These are phyloP conservation scores for Eubasilissa splendida DNA, from an alignment of 2,888 invertebrate species.

Conservation along the genomic window DNA sequence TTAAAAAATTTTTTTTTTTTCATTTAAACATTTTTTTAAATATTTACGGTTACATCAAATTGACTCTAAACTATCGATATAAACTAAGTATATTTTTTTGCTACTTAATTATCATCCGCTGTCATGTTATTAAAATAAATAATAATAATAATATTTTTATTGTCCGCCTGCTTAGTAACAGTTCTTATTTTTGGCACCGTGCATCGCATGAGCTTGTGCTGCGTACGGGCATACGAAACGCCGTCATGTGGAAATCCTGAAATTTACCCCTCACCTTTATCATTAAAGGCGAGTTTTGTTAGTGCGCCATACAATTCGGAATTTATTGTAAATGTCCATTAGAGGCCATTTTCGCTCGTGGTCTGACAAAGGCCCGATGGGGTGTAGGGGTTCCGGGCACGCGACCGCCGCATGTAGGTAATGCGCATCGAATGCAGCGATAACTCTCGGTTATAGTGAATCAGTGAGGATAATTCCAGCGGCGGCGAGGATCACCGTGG, in stretches of 20 bases:
- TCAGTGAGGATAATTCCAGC: conserved; percentile 26
- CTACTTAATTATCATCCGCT: too few relatives aligned
- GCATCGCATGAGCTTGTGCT: too few relatives aligned
- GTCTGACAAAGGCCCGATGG: conserved; percentile 18
- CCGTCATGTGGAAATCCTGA: conserved; percentile 25
- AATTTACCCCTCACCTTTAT: conserved; percentile 33
- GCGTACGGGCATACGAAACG: background rate
- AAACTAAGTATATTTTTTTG: too few relatives aligned
- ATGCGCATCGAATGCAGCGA: conserved; percentile 46
- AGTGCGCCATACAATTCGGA: conserved; percentile 41
- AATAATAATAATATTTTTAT: too few relatives aligned
- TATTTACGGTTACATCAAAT: too few relatives aligned
- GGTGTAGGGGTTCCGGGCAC: conserved; percentile 22
- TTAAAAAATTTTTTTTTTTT: too few relatives aligned
- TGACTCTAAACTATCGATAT: too few relatives aligned
- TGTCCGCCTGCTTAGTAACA: too few relatives aligned
- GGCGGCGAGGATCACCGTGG: conserved; percentile 9
- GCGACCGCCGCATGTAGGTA: conserved; percentile 37
- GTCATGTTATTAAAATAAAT: too few relatives aligned
- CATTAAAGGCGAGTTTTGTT: conserved; percentile 38
- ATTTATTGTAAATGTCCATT: conserved; percentile 54
- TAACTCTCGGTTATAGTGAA: conserved; percentile 44
- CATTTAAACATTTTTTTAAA: too few relatives aligned
- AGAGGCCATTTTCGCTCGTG: conserved; percentile 34
- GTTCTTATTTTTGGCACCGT: too few relatives aligned